Conservation (phyloP, 2,797 vertebrate genomes). For the Odontamblyopus lacepedii region DNA sequence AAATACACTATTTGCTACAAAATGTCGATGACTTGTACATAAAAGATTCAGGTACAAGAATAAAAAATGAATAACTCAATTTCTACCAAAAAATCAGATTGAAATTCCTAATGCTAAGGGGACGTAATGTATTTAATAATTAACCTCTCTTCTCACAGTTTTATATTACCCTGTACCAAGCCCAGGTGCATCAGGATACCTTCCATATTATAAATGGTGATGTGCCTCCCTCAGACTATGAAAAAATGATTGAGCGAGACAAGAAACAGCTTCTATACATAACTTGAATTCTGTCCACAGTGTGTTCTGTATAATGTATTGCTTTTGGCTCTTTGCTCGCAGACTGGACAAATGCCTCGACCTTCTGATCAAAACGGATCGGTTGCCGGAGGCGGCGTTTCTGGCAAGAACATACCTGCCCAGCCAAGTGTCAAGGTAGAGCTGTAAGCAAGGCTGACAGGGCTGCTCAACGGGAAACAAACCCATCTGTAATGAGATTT, state of each 20-base stretch:
- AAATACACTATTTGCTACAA: no score
- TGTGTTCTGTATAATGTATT: background rate
- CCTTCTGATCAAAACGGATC: conserved; percentile 90
- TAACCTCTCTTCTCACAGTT: no score
- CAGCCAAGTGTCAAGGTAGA: conserved; percentile 89
- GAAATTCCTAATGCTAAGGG: no score
- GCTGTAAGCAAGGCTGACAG: background rate
- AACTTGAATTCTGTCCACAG: background rate
- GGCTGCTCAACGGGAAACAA: no score
- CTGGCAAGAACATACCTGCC: conserved; percentile 93
- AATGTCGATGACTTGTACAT: no score
- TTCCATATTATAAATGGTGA: background rate
- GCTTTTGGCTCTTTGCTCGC: conserved; percentile 8
- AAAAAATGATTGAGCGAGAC: background rate
- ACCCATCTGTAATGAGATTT: no score
- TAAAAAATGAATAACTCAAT: no score
- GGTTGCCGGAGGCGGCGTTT: conserved; percentile 94
- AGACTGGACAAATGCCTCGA: conserved; percentile 93
- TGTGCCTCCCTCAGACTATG: background rate
- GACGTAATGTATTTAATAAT: no score
- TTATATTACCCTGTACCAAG: no score
- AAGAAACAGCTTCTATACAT: background rate
- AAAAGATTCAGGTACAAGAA: no score
- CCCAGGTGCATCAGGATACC: background rate
- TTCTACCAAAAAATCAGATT: no score